These are phyloP conservation scores for Epinephelus awoara DNA, from an alignment of 2,797 vertebrate genomes.

Conservation along the genomic window DNA sequence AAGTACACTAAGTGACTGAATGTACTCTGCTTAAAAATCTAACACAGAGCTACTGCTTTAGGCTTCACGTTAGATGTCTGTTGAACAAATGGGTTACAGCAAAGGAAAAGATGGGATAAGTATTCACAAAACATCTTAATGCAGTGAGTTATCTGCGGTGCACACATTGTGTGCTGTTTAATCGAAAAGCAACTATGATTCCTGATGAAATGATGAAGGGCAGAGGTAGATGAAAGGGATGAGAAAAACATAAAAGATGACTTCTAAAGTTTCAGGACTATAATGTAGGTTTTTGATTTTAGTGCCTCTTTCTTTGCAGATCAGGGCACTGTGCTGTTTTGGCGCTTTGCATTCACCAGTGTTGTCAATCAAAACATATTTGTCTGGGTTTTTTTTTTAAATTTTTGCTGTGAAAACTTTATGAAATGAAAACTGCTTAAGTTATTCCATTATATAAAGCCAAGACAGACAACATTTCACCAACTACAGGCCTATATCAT, in stretches of 20 bases:
- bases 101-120: neutral
- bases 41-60: neutral
- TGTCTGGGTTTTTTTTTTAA: neutral
- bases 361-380: neutral
- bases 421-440: too few relatives aligned
- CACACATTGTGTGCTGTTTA: neutral
- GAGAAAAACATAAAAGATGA: slow-evolving; percentile 3
- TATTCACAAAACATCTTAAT: neutral
- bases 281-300: neutral
- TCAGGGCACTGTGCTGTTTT: neutral
- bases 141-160: neutral
- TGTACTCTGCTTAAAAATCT: slow-evolving; percentile 10
- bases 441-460: too few relatives aligned
- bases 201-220: neutral
- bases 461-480: too few relatives aligned
- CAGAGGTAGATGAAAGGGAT: neutral
- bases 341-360: neutral
- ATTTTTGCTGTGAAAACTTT: neutral
- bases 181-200: neutral
- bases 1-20: slow-evolving; percentile 6
- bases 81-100: neutral
- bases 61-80: slow-evolving; percentile 26
- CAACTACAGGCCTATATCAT: too few relatives aligned
- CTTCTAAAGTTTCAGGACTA: neutral
- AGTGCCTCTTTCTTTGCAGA: neutral